These are phyloP conservation scores for Drosophila yooni DNA, from an alignment of 2,888 invertebrate species.

Conservation along the genomic window DNA sequence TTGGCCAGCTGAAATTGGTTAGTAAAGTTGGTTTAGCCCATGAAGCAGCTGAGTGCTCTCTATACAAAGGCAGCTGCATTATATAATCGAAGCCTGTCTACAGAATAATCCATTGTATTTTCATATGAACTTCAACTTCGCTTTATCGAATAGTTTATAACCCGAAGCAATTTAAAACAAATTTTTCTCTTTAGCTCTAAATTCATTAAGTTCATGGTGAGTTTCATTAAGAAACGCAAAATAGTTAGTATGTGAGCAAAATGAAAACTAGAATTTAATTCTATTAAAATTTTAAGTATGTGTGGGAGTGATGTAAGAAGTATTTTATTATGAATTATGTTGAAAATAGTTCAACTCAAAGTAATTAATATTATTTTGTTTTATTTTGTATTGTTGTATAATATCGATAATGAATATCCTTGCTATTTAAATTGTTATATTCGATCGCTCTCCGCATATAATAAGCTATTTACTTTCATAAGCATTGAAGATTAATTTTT, in stretches of 20 bases:
- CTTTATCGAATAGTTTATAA: background rate
- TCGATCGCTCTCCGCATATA: background rate
- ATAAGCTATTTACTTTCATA: conserved; percentile 2
- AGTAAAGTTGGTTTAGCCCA: conserved; percentile 30
- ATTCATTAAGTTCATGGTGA: background rate
- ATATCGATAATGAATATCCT: background rate
- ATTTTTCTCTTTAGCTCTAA: background rate
- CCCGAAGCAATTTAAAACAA: background rate
- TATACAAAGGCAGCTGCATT: conserved; percentile 11
- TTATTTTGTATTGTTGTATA: background rate
- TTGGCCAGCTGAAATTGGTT: conserved; percentile 38
- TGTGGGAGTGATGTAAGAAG: background rate
- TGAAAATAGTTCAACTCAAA: background rate
- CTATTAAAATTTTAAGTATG: background rate
- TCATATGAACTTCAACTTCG: background rate
- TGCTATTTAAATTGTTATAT: no score
- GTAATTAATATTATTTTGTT: background rate
- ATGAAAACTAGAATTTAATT: background rate
- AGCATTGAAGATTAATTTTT: conserved; percentile 37
- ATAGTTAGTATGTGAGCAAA: background rate
- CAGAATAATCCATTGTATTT: background rate
- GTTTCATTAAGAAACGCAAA: background rate
- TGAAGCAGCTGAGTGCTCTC: background rate
- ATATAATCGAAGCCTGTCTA: conserved; percentile 1
- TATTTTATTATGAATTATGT: background rate